phyloP scores from a whole-genome alignment of 2,797 vertebrate species.

The Falco berigora region DNA sequence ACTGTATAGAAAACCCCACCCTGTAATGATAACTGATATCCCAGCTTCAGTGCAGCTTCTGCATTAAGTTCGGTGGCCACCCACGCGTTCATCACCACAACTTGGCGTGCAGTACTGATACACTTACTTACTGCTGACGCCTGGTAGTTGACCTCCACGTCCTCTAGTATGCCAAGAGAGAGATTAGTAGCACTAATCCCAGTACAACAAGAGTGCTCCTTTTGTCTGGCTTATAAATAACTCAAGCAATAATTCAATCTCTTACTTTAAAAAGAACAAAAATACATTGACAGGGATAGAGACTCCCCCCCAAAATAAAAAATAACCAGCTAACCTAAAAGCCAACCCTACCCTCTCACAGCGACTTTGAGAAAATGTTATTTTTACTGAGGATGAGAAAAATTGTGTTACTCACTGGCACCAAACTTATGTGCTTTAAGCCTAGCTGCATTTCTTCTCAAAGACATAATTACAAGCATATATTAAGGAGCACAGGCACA shows the following conservation, averaged over 20 bases:
- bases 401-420: neutral
- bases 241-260: neutral
- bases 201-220: neutral
- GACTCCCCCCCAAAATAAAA: neutral
- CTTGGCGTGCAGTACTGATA: neutral
- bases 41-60: neutral
- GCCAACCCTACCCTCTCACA: neutral
- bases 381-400: neutral
- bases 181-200: neutral
- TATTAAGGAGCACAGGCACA: neutral
- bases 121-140: neutral
- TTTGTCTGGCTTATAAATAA: neutral
- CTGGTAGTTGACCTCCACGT: neutral
- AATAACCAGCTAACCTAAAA: neutral
- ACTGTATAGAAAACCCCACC: neutral
- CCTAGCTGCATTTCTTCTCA: neutral
- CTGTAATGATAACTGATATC: accelerated
- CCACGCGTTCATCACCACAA: accelerated
- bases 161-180: neutral
- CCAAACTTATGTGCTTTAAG: accelerated
- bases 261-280: neutral
- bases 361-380: neutral
- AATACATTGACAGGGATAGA: neutral
- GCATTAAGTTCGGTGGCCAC: neutral
- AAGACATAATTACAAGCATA: neutral